Percentiles rank a stretch among this genome's conserved stretches.
These are phyloP conservation scores for Holocentrus rufus DNA, from an alignment of 2,797 vertebrate species.

Conservation along the genomic window DNA sequence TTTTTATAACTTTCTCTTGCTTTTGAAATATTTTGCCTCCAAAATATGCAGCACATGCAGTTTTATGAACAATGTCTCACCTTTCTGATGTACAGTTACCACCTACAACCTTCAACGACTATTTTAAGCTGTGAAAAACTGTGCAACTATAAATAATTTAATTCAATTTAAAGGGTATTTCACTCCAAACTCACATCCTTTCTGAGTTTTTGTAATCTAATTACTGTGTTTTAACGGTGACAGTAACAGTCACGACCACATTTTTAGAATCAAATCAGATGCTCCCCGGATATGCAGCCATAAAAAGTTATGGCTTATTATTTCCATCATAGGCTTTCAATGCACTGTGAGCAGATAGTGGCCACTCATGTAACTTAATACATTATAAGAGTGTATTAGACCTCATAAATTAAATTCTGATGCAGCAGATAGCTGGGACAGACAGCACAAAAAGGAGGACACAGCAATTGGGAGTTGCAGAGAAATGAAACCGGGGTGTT, in stretches of 20 bases:
- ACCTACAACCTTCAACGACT: neutral
- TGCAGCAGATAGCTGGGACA: neutral
- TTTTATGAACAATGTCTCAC: neutral
- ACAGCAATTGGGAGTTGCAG: too few relatives aligned
- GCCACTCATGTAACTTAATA: neutral
- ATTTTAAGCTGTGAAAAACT: neutral
- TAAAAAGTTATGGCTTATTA: neutral
- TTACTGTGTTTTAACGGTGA: neutral
- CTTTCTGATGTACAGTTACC: neutral
- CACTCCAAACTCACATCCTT: neutral
- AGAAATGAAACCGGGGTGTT: too few relatives aligned
- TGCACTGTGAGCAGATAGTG: neutral
- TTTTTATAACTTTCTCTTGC: too few relatives aligned
- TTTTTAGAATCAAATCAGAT: neutral
- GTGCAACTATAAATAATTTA: neutral
- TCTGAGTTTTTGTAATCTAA: neutral
- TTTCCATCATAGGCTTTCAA: neutral
- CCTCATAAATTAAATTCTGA: slow-evolving; percentile 1
- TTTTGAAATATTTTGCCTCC: too few relatives aligned
- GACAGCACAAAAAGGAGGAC: neutral
- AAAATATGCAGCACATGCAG: too few relatives aligned
- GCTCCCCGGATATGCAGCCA: neutral
- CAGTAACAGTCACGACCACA: neutral
- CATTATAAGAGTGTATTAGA: neutral
- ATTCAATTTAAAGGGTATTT: neutral